Base-by-base conservation (phyloP, 2,113 vertebrate genomes). In the Ceratotherium simum region DNA sequence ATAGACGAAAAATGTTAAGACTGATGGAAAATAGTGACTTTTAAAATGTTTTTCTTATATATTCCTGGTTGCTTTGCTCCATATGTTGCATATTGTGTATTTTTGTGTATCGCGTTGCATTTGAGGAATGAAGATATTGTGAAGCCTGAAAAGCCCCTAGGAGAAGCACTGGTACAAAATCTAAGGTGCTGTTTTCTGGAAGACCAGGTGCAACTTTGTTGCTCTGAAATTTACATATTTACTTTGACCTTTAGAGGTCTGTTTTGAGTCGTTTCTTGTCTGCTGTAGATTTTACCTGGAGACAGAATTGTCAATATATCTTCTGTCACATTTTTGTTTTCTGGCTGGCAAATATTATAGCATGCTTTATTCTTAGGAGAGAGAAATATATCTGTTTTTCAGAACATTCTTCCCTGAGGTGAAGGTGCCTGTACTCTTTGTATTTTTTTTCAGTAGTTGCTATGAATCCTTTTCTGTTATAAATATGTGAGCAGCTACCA, bases 311-410 rank as follows among this genome's bases (percentile, higher is more conserved):
- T 90, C 80, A 39, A 56, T 72, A 33, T 72, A 33, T 92, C 90
- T 97, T 46, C 20, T 69, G 13, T 90, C 65, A 79, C 3, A 33
- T 51, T 97, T 93, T 95, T 92, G 64, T 76, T 81, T 95, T 51
- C 18, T 96, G 76, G 13, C 20, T 87, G 69, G 79, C 9, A 93
- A 97, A 90, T 85, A 60, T 65, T 95, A 75, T 13, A 70, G 51
- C 14, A 4, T 60, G 6, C 18, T 80, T 87, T 83, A 54, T 70
- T 96, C 33, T 54, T 33, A 58, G 56, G 83, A 78, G 95, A 94
- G 51, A 87, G 56, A 95, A 92, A 78, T 42, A 39, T 16, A 70
- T 60, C 42, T 92, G 54, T 62, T 70, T 89, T 69, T 72, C 18
- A 94, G 36, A 91, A 89, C 51, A 81, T 73, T 96, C 29, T 58